Evolutionary conservation across 2,113 vertebrate genomes (phyloP).

Genomic region (Chelonoidis abingdonii): DNA sequence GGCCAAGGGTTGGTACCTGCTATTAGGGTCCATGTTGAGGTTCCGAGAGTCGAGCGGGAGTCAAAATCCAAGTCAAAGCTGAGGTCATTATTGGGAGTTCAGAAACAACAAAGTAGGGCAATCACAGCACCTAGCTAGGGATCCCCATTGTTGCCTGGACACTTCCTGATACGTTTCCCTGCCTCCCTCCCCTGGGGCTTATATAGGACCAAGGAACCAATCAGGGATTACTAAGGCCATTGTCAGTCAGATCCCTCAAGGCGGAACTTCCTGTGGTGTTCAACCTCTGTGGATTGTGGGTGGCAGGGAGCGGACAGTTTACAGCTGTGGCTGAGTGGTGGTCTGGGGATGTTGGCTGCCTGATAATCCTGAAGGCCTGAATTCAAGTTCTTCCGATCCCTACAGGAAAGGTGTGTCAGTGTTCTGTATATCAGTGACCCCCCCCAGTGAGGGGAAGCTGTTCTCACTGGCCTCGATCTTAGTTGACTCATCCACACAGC

Average conservation of each 20-base stretch:
- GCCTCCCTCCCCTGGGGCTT: not conserved
- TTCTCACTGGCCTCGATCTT: not conserved
- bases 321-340: not conserved
- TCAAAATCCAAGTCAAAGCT: not conserved
- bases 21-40: not conserved
- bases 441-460: not conserved
- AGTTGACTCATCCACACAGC: fast-evolving
- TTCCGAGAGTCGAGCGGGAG: not conserved
- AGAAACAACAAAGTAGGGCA: not conserved
- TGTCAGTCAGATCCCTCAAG: not conserved
- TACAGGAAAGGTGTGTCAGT: not conserved
- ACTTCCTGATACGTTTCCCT: not conserved
- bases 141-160: not conserved
- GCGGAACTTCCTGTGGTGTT: not conserved
- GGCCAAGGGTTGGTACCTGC: not conserved
- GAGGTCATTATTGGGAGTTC: not conserved
- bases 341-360: not conserved
- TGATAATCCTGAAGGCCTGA: not conserved
- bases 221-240: not conserved
- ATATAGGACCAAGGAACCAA: not conserved
- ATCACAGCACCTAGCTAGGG: not conserved
- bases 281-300: not conserved
- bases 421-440: not conserved
- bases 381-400: not conserved
- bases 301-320: not conserved